Evolutionary conservation across 2,888 invertebrate genomes (phyloP).

Genomic region (Germaria angustata): DNA sequence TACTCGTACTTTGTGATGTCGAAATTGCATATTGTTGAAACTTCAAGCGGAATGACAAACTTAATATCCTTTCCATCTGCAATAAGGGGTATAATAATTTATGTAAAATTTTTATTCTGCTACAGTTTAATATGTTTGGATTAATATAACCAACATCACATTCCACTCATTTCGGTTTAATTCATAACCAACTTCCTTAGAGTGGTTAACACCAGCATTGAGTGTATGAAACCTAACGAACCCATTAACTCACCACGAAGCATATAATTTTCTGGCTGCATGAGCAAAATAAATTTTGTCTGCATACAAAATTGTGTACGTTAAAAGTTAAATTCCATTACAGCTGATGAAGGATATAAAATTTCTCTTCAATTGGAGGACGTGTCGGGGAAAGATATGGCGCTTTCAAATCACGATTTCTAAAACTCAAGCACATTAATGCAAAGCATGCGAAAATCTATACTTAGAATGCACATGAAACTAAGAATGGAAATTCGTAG

Average conservation of each 20-base stretch:
- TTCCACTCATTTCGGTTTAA: background rate
- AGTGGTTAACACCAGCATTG: background rate
- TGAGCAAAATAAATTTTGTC: background rate
- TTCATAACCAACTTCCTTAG: conserved; percentile 18
- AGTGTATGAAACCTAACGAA: background rate
- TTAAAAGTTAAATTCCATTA: background rate
- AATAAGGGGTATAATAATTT: background rate
- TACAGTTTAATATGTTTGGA: background rate
- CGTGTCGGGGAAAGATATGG: too few relatives aligned
- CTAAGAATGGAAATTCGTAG: too few relatives aligned
- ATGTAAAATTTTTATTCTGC: conserved; percentile 23
- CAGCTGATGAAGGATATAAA: background rate
- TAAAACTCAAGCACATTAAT: too few relatives aligned
- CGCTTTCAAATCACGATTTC: too few relatives aligned
- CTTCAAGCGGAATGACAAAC: background rate
- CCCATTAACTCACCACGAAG: background rate
- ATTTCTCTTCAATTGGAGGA: too few relatives aligned
- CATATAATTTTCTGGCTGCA: conserved; percentile 12
- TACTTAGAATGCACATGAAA: too few relatives aligned
- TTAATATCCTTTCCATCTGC: background rate
- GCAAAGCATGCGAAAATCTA: too few relatives aligned
- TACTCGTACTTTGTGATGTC: too few relatives aligned
- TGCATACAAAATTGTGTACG: background rate
- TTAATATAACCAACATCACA: background rate
- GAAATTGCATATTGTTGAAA: too few relatives aligned